Evolutionary conservation across 1,140 invertebrate species (phyloP).

Genomic region (Pachypsylla venusta): DNA sequence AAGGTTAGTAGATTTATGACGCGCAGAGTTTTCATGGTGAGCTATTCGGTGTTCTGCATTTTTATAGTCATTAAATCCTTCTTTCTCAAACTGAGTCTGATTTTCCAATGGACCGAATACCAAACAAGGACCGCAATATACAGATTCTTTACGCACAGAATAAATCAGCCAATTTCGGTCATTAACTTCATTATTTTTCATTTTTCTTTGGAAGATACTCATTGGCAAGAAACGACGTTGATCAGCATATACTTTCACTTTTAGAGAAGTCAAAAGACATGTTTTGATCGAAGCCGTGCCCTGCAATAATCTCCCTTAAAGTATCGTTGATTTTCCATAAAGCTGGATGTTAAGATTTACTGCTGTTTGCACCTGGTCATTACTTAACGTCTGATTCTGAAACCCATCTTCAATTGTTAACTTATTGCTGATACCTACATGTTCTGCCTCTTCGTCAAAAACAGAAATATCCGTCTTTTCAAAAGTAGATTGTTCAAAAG

Average conservation of each 20-base stretch:
- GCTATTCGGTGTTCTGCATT: slow-evolving; percentile 20
- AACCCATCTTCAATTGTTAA: no score
- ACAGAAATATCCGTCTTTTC: background rate
- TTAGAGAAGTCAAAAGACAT: background rate
- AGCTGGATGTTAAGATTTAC: no score
- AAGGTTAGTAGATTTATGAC: slow-evolving; percentile 18
- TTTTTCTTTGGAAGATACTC: slow-evolving; percentile 20
- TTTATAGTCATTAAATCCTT: slow-evolving; percentile 26
- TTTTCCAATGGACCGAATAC: slow-evolving; percentile 22
- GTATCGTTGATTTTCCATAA: slow-evolving; percentile 11
- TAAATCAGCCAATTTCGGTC: slow-evolving; percentile 22
- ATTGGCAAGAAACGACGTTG: slow-evolving; percentile 19
- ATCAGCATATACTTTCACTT: slow-evolving; percentile 18
- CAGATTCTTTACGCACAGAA: slow-evolving; percentile 22
- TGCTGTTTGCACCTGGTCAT: no score
- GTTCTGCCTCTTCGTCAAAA: slow-evolving; percentile 2
- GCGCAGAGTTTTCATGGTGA: slow-evolving; percentile 23
- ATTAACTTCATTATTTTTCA: slow-evolving; percentile 24
- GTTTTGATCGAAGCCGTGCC: slow-evolving; percentile 9
- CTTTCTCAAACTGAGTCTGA: slow-evolving; percentile 9
- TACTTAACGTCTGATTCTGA: no score
- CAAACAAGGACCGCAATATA: slow-evolving; percentile 25
- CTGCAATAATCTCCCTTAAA: slow-evolving; percentile 4
- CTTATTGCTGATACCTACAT: no score
- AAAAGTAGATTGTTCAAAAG: background rate